Conservation (phyloP, 2,888 invertebrate species). For the Tipula confusa region DNA sequence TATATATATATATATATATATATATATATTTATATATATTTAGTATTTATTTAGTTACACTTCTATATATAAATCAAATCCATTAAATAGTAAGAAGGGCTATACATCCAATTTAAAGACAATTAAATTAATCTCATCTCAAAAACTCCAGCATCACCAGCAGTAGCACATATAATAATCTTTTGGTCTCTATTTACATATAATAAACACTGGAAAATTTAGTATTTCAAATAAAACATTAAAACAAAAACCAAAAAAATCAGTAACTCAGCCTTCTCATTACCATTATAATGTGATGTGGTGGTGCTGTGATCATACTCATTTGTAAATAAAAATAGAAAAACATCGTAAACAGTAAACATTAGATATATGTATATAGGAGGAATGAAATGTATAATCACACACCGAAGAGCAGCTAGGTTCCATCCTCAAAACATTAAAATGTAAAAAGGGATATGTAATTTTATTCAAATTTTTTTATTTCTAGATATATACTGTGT, state of each 20-base stretch:
- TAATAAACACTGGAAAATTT: neutral
- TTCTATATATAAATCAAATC: no score
- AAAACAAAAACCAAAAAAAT: no score
- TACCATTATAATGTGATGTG: neutral
- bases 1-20: no score
- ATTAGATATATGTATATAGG: neutral
- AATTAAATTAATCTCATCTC: neutral
- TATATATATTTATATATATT: no score
- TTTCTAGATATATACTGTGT: neutral
- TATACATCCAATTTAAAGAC: neutral
- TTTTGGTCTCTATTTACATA: neutral
- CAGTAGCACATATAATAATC: neutral
- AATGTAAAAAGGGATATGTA: neutral
- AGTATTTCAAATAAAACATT: neutral
- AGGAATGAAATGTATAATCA: neutral
- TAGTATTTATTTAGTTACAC: no score
- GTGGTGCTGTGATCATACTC: neutral
- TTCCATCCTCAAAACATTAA: neutral
- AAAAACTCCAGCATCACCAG: neutral
- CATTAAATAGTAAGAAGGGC: no score
- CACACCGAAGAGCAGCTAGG: constrained; percentile 3
- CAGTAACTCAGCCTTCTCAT: neutral
- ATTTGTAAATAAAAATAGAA: neutral
- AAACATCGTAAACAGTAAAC: neutral
- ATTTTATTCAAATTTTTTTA: neutral